Evolutionary conservation across 2,113 vertebrate genomes (phyloP).

Genomic region (Theropithecus gelada): DNA sequence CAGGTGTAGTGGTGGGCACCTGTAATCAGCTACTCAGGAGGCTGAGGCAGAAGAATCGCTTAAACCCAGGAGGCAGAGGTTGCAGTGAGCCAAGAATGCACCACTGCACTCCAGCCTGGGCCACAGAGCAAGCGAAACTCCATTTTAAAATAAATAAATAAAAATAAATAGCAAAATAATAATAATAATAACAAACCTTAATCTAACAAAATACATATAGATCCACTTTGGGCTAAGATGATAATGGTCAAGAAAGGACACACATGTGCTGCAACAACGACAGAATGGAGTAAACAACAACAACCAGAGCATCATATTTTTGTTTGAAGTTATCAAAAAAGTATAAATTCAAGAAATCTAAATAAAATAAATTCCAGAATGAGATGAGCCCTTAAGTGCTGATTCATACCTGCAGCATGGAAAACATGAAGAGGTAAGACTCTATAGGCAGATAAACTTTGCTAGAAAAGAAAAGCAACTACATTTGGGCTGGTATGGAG

Average conservation of each 20-base stretch:
- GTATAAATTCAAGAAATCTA: neutral
- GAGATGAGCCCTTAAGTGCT: neutral
- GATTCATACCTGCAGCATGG: neutral
- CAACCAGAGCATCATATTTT: neutral
- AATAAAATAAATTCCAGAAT: neutral
- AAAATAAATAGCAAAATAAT: too few relatives aligned
- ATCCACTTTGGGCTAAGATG: neutral
- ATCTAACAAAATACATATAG: neutral
- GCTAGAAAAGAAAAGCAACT: neutral
- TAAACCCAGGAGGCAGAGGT: too few relatives aligned
- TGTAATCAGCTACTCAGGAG: too few relatives aligned
- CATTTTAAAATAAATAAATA: too few relatives aligned
- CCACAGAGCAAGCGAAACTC: too few relatives aligned
- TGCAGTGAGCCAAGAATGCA: too few relatives aligned
- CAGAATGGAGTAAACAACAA: neutral
- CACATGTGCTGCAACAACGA: neutral
- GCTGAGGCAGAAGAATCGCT: too few relatives aligned
- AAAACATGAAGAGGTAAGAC: neutral
- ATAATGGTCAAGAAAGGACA: neutral
- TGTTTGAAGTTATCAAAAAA: neutral
- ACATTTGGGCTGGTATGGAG: too few relatives aligned
- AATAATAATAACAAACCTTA: neutral
- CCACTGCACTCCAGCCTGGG: too few relatives aligned
- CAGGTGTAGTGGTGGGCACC: too few relatives aligned
- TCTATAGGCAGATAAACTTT: neutral